A percentile compares a stretch with the other conserved stretches of the same genome.
Evolutionary conservation across 2,888 invertebrate species (phyloP).

Genomic region (Dione vanillae): DNA sequence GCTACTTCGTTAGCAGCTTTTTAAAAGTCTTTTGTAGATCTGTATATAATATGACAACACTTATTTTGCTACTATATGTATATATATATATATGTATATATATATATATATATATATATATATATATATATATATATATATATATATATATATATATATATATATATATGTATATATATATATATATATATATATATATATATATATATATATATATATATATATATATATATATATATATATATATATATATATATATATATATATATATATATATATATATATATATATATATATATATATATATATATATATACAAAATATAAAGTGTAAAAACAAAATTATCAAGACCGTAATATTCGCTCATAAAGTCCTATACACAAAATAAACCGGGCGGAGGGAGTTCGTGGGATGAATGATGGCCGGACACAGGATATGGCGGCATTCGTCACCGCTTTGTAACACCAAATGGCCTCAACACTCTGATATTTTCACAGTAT

Average conservation of each 20-base stretch:
- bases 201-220: too few species aligned
- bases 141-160: too few species aligned
- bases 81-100: too few species aligned
- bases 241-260: too few species aligned
- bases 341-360: constrained; percentile 44
- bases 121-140: too few species aligned
- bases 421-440: constrained; percentile 57
- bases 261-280: too few species aligned
- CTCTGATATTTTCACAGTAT: constrained; percentile 14
- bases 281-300: background rate
- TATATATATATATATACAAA: background rate
- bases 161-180: too few species aligned
- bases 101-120: too few species aligned
- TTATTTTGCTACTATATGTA: too few species aligned
- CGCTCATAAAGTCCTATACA: constrained; percentile 42
- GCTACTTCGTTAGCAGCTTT: background rate
- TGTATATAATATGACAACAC: constrained; percentile 1
- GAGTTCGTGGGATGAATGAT: constrained; percentile 55
- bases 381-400: constrained; percentile 41
- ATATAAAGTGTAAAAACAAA: constrained; percentile 12
- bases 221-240: too few species aligned
- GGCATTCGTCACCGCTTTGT: constrained; percentile 61
- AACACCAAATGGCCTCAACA: constrained; percentile 25
- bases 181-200: too few species aligned
- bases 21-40: background rate